A percentile compares a stretch with the other conserved stretches of the same genome.
Evolutionary conservation across 2,888 invertebrate genomes (phyloP).

Genomic region (Lissonota sp.): DNA sequence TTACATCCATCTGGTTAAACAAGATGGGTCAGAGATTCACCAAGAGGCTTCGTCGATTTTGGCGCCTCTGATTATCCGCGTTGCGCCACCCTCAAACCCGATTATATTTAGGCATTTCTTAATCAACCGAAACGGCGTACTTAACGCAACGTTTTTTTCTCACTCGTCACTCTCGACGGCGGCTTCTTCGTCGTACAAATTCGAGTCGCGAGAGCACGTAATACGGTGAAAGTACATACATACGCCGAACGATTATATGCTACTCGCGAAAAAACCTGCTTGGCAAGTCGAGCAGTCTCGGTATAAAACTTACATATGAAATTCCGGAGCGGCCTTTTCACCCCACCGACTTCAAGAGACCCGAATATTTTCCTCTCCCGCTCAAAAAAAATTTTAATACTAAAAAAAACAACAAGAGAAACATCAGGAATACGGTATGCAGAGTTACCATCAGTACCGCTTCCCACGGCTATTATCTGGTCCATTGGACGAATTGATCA

Average conservation of each 20-base stretch:
- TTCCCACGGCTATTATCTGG: background rate
- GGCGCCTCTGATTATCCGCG: constrained; percentile 24
- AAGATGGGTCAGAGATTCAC: constrained; percentile 56
- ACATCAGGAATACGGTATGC: constrained; percentile 14
- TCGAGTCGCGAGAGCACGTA: constrained; percentile 54
- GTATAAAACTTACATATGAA: constrained; percentile 58
- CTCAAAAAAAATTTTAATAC: too few relatives aligned
- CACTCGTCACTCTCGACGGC: background rate
- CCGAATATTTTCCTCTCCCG: constrained; percentile 43
- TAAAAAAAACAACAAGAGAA: constrained; percentile 7
- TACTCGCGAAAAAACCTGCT: constrained; percentile 64
- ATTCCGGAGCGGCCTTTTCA: constrained; percentile 56
- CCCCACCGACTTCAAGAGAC: constrained; percentile 27
- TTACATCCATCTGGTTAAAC: constrained; percentile 49
- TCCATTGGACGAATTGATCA: constrained; percentile 3
- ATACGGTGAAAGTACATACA: constrained; percentile 69
- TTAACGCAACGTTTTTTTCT: too few relatives aligned
- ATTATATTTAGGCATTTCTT: too few relatives aligned
- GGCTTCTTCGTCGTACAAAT: constrained; percentile 30
- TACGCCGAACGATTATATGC: constrained; percentile 64
- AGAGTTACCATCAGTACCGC: background rate
- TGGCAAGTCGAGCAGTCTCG: constrained; percentile 59
- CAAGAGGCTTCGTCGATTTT: constrained; percentile 45
- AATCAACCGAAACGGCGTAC: too few relatives aligned
- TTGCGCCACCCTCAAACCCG: too few relatives aligned